Evolutionary conservation across 2,113 vertebrate genomes (phyloP).

Genomic region (Brachypodius melanocephalos): DNA sequence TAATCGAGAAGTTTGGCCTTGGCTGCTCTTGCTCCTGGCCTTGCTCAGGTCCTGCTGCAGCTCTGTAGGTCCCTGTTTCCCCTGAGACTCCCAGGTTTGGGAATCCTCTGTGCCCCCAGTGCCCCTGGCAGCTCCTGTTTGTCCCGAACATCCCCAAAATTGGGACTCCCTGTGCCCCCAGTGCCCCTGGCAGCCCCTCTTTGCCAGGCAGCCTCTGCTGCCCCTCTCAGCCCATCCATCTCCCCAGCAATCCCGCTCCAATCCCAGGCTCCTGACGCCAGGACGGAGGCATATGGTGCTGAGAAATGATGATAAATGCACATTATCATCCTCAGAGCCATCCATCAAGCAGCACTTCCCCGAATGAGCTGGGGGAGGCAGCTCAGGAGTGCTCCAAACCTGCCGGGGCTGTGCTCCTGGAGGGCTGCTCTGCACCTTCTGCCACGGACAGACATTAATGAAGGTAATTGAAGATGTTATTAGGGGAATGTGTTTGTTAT

Average conservation of each 20-base stretch:
- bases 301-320: neutral
- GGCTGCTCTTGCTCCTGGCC: neutral
- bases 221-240: neutral
- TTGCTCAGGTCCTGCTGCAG: neutral
- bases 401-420: neutral
- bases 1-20: fast-evolving
- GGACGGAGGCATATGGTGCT: neutral
- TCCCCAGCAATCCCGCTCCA: neutral
- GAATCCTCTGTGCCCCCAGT: neutral
- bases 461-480: slow-evolving; percentile 80
- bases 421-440: slow-evolving; percentile 27
- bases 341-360: neutral
- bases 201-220: neutral
- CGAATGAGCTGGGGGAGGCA: neutral
- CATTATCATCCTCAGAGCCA: neutral
- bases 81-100: neutral
- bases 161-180: neutral
- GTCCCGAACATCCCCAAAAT: neutral
- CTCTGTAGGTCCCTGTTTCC: fast-evolving
- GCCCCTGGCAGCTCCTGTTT: neutral
- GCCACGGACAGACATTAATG: slow-evolving; percentile 73
- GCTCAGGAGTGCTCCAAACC: neutral
- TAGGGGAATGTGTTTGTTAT: slow-evolving; percentile 83
- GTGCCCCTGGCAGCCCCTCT: neutral
- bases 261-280: neutral